Evolutionary conservation across 2,113 vertebrate species (phyloP).

Genomic region (Cygnus atratus): DNA sequence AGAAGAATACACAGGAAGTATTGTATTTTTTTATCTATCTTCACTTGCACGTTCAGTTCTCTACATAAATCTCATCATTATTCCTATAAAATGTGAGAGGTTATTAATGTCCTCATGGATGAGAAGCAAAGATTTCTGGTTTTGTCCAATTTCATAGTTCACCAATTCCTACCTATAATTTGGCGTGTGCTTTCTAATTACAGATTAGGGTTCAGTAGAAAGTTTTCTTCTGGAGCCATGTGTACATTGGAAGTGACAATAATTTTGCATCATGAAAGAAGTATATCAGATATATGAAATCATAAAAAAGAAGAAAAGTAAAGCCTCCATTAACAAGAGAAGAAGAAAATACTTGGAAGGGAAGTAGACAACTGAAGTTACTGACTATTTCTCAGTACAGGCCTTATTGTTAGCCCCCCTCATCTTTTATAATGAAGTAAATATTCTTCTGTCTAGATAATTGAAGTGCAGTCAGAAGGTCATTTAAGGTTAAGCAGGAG

Average conservation of each 20-base stretch:
- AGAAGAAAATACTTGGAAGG: not conserved
- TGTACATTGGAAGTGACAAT: not conserved
- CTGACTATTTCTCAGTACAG: not conserved
- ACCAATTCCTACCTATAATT: not conserved
- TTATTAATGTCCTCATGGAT: not conserved
- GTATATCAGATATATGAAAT: not conserved
- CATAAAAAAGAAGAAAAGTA: not conserved
- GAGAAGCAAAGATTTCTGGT: not conserved
- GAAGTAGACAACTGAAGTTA: not conserved
- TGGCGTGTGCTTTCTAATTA: not conserved
- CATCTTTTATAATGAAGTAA: not conserved
- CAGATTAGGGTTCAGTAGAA: not conserved
- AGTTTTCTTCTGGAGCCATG: not conserved
- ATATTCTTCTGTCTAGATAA: not conserved
- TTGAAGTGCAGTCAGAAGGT: not conserved
- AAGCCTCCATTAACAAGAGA: not conserved
- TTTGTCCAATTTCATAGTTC: not conserved
- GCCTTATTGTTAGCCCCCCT: not conserved
- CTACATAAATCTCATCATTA: not conserved
- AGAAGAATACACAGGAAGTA: not conserved
- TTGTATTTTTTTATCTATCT: not conserved
- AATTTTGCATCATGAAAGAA: not conserved
- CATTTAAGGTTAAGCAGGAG: not conserved
- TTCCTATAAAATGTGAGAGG: not conserved
- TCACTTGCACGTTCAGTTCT: not conserved